Conservation (phyloP, 2,888 invertebrate genomes). For the Melanchra persicariae region DNA sequence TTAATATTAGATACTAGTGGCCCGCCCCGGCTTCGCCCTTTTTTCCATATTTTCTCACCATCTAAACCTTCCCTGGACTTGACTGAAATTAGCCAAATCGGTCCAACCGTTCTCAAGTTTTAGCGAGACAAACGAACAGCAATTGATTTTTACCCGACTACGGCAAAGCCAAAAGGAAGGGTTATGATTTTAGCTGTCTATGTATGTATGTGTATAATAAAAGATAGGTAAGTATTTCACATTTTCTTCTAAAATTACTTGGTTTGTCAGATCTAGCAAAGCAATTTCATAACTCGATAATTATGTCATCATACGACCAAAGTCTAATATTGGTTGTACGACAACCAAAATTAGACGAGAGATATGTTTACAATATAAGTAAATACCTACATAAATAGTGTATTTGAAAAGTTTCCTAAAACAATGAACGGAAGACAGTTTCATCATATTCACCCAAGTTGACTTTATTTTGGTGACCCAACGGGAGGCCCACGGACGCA, state of each 20-base stretch:
- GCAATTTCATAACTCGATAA: conserved; percentile 24
- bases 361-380: neutral
- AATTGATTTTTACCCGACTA: too few relatives aligned
- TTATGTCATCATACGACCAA: conserved; percentile 27
- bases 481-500: conserved; percentile 73
- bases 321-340: conserved; percentile 30
- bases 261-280: neutral
- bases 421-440: conserved; percentile 22
- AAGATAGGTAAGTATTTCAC: too few relatives aligned
- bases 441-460: conserved; percentile 54
- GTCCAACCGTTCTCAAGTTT: too few relatives aligned
- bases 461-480: conserved; percentile 75
- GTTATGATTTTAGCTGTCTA: too few relatives aligned
- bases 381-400: conserved; percentile 10
- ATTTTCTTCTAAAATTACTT: neutral
- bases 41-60: too few relatives aligned
- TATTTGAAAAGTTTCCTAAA: conserved; percentile 16
- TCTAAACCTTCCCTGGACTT: too few relatives aligned
- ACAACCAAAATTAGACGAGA: conserved; percentile 17
- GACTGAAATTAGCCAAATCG: too few relatives aligned
- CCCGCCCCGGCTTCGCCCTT: too few relatives aligned
- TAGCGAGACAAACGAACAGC: too few relatives aligned
- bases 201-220: too few relatives aligned
- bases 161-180: too few relatives aligned
- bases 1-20: neutral